Conservation (phyloP, 2,113 vertebrate species). For the Pelusios castaneus region DNA sequence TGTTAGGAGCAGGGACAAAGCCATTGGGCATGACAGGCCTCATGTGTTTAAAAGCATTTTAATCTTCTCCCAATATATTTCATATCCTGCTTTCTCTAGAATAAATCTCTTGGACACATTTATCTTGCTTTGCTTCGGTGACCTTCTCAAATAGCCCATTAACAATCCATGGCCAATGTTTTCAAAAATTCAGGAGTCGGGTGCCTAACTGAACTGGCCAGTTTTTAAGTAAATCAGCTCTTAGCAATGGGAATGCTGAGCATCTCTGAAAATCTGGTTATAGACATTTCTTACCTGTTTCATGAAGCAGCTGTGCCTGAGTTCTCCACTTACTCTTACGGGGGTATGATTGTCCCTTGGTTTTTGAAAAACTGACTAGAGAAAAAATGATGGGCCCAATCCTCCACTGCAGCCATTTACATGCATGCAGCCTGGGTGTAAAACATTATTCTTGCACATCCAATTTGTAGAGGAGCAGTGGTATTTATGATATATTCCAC, state of each 20-base stretch:
- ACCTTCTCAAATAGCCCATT: neutral
- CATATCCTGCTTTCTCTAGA: neutral
- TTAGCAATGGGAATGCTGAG: fast-evolving
- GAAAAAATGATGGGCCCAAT: too few relatives aligned
- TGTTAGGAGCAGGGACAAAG: neutral
- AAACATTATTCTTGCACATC: too few relatives aligned
- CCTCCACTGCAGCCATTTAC: neutral
- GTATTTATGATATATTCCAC: too few relatives aligned
- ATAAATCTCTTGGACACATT: neutral
- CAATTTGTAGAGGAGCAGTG: too few relatives aligned
- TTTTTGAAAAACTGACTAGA: neutral
- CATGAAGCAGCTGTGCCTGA: neutral
- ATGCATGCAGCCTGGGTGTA: too few relatives aligned
- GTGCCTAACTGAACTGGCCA: neutral
- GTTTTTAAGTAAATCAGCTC: neutral
- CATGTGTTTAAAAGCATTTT: neutral
- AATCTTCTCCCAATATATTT: neutral
- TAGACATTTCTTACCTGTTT: neutral
- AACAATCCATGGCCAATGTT: neutral
- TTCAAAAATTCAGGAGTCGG: neutral
- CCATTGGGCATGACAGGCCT: neutral
- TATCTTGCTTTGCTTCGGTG: neutral
- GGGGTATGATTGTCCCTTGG: neutral
- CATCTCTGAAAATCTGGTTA: neutral
- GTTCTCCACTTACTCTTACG: neutral